These are phyloP conservation scores for Sipunculus nudus DNA, from an alignment of 2,888 invertebrate species.

Conservation along the genomic window DNA sequence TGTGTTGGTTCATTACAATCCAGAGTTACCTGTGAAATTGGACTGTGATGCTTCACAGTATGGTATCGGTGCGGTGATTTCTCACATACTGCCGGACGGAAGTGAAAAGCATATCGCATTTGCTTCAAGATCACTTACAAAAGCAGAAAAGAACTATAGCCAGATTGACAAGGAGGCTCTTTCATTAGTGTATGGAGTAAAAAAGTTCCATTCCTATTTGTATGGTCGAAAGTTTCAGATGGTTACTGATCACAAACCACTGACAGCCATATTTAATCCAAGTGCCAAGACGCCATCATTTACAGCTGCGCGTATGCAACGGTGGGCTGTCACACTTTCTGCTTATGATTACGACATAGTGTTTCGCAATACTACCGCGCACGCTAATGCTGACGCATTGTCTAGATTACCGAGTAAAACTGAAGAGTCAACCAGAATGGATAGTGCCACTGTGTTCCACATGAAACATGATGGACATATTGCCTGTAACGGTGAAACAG, in stretches of 20 bases:
- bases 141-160: slow-evolving; percentile 38
- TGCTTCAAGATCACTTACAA: slow-evolving; percentile 36
- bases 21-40: slow-evolving; percentile 47
- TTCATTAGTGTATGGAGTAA: slow-evolving; percentile 35
- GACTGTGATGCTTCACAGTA: slow-evolving; percentile 62
- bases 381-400: neutral
- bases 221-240: slow-evolving; percentile 35
- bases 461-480: too few relatives aligned
- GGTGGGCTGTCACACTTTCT: slow-evolving; percentile 43
- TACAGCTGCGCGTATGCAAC: slow-evolving; percentile 53
- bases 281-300: slow-evolving; percentile 41
- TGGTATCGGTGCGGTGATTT: slow-evolving; percentile 56
- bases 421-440: too few relatives aligned
- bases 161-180: slow-evolving; percentile 44
- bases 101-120: slow-evolving; percentile 34
- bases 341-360: neutral
- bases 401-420: slow-evolving; percentile 6
- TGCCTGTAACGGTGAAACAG: too few relatives aligned
- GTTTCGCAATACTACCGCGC: neutral
- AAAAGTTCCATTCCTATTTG: slow-evolving; percentile 43
- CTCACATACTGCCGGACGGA: slow-evolving; percentile 28
- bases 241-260: slow-evolving; percentile 31
- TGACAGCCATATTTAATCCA: slow-evolving; percentile 15
- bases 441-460: too few relatives aligned
- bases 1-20: slow-evolving; percentile 1